Evolutionary conservation across 2,113 vertebrate genomes (phyloP), one percentile per base, ranked within the genome.

Genomic region (Phalacrocorax carbo): DNA sequence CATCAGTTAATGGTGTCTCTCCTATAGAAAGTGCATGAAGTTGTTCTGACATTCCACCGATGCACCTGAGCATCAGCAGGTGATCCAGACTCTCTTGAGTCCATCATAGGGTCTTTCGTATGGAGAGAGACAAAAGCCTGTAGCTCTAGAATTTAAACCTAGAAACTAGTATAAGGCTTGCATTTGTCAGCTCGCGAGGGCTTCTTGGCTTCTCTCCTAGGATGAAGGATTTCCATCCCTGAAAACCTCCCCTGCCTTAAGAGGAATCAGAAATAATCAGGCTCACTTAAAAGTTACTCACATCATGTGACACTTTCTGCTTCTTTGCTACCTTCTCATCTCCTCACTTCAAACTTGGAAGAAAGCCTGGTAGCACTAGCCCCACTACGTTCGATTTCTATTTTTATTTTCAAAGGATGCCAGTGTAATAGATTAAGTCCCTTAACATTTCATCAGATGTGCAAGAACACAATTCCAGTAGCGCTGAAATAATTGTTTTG

Each of bases 401-500:
- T 92, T 95, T 96, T 82, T 93, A 64, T 79, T 95, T 87, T 72
- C 89, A 85, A 52, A 89, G 90, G 62, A 82, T 95, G 79, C 29
- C 92, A 94, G 58, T 1, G 0, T 91, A 94, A 90, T 36, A 95
- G 52, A 94, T 93, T 68, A 91, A 61, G 46, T 57, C 54, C 25
- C 75, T 86, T 73, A 88, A 82, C 38, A 66, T 76, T 88, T 93
- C 82, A 93, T 93, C 91, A 93, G 82, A 38, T 66, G 13, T 2
- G 3, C 64, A 72, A 72, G 72, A 94, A 65, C 10, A 77, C 58
- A 86, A 83, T 73, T 79, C 73, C 70, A 95, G 77, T 30, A 91
- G 77, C 10, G 2, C 4, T 82, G 66, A 95, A 96, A 90, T 93
- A 91, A 76, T 51, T 91, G 46, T 71, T 91, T 84, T 66, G 79